Conservation (phyloP, 2,888 invertebrate genomes). For the Rhingia campestris region DNA sequence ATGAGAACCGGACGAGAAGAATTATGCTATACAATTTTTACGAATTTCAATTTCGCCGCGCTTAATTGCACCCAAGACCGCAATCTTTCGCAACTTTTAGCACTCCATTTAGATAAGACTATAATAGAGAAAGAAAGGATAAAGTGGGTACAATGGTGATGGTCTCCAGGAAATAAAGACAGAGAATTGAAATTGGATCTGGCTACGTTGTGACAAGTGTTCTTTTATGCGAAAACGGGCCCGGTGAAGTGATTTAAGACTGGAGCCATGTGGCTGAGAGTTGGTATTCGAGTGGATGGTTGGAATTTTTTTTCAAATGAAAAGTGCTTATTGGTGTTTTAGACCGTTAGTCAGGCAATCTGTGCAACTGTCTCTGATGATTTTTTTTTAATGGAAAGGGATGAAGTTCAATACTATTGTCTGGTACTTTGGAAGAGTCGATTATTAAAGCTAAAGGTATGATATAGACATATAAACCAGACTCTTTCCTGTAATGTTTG, state of each 20-base stretch:
- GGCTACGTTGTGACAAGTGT: conserved; percentile 38
- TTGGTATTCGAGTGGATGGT: background rate
- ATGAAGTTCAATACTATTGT: no score
- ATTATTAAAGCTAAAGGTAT: no score
- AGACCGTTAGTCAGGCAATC: no score
- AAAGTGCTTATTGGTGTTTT: conserved; percentile 20
- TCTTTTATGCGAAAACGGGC: conserved; percentile 33
- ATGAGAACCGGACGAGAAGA: conserved; percentile 8
- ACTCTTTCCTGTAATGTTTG: no score
- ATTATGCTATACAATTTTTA: conserved; percentile 71
- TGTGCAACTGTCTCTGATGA: no score
- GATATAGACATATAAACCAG: no score
- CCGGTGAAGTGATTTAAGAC: conserved; percentile 61
- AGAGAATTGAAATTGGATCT: conserved; percentile 60
- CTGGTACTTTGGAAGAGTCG: no score
- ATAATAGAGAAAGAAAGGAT: background rate
- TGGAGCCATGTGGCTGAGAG: conserved; percentile 57
- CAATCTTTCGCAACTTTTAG: conserved; percentile 74
- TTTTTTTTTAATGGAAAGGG: no score
- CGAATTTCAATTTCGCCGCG: conserved; percentile 72
- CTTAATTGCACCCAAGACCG: conserved; percentile 74
- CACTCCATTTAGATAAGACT: conserved; percentile 66
- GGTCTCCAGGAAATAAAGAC: conserved; percentile 61
- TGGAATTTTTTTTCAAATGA: conserved; percentile 29
- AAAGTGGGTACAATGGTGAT: conserved; percentile 24